These are phyloP conservation scores for Alosa sapidissima DNA, from an alignment of 2,797 vertebrate species.

Conservation along the genomic window DNA sequence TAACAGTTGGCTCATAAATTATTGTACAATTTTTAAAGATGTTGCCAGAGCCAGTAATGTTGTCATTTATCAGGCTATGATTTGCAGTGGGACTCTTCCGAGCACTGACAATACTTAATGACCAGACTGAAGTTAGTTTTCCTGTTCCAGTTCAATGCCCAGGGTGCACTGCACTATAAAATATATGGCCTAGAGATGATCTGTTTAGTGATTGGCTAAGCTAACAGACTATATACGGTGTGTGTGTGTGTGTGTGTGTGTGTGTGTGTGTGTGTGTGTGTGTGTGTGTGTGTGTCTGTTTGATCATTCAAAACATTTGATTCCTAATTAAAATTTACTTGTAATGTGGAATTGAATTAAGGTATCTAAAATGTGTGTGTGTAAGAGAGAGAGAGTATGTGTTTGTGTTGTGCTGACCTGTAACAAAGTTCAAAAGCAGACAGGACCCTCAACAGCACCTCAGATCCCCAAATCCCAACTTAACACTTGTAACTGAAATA, in stretches of 20 bases:
- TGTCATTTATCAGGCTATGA: neutral
- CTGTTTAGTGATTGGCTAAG: neutral
- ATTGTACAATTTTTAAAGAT: neutral
- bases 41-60: neutral
- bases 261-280: neutral
- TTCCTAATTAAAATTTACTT: too few species aligned
- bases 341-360: too few species aligned
- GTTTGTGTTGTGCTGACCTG: neutral
- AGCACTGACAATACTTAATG: neutral
- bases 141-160: constrained; percentile 23
- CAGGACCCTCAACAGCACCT: neutral
- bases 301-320: neutral
- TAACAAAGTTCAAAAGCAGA: neutral
- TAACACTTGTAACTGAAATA: neutral
- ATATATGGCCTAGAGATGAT: neutral
- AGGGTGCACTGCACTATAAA: neutral
- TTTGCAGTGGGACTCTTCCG: neutral
- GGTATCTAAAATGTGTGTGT: neutral
- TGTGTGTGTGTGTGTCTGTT: neutral
- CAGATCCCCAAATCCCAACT: neutral
- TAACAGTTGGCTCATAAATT: neutral
- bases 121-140: neutral
- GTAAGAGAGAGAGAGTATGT: neutral
- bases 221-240: neutral
- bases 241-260: neutral